These are phyloP conservation scores for Hystrix brachyura DNA, from an alignment of 2,113 vertebrate genomes.

Conservation along the genomic window DNA sequence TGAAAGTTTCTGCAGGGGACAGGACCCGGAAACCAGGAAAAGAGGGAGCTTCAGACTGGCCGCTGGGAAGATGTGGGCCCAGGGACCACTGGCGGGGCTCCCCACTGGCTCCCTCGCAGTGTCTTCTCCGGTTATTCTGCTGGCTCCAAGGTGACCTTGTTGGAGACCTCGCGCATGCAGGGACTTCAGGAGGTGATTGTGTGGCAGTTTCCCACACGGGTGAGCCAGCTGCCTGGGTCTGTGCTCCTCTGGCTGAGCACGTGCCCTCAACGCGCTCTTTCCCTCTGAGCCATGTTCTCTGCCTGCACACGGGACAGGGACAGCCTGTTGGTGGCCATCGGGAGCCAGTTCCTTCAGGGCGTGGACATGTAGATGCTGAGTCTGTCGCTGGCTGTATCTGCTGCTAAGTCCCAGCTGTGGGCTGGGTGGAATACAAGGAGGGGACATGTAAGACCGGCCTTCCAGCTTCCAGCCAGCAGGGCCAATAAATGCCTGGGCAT, in stretches of 20 bases:
- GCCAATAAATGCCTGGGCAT: neutral
- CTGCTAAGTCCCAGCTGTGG: too few relatives aligned
- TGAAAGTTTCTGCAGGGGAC: neutral
- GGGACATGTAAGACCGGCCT: neutral
- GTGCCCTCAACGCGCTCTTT: accelerated
- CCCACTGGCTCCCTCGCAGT: neutral
- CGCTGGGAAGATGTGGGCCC: neutral
- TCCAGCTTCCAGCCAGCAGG: neutral
- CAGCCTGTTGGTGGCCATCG: too few relatives aligned
- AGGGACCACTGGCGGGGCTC: neutral
- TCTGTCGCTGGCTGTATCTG: neutral
- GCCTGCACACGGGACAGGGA: neutral
- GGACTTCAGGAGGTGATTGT: neutral
- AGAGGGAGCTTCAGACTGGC: neutral
- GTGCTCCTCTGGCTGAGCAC: neutral
- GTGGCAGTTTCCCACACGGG: neutral
- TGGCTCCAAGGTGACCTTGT: neutral
- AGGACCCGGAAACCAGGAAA: neutral
- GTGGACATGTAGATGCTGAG: neutral
- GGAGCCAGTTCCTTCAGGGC: neutral
- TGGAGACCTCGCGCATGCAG: too few relatives aligned
- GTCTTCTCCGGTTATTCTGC: too few relatives aligned
- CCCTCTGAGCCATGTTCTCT: accelerated
- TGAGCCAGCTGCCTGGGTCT: neutral
- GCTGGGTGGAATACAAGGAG: neutral